A percentile compares a stretch with the other conserved stretches of the same genome.
These are phyloP conservation scores for Phoebastria nigripes DNA, from an alignment of 2,797 vertebrate species.

Conservation along the genomic window DNA sequence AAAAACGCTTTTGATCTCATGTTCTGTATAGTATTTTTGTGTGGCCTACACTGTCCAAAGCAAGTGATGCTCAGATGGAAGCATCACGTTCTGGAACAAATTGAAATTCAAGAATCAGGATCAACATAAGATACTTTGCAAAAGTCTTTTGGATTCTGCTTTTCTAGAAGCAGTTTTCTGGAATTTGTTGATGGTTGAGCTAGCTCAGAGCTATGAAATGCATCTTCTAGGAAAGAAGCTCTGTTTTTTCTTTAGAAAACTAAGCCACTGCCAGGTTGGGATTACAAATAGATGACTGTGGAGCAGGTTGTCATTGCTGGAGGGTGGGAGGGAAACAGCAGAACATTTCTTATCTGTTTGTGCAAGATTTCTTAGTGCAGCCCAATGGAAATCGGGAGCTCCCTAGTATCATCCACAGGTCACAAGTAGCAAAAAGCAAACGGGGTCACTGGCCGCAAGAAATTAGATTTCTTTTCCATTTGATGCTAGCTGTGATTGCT, in stretches of 20 bases:
- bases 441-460: not conserved
- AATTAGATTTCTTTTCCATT: not conserved
- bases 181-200: not conserved
- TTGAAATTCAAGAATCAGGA: not conserved
- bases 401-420: not conserved
- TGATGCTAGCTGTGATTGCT: not conserved
- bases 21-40: not conserved
- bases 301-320: slow-evolving; percentile 1
- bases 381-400: not conserved
- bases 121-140: not conserved
- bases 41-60: not conserved
- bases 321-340: not conserved
- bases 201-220: not conserved
- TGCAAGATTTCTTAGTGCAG: not conserved
- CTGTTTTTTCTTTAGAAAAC: slow-evolving; percentile 9
- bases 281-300: not conserved
- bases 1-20: slow-evolving; percentile 10
- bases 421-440: not conserved
- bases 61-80: slow-evolving; percentile 3
- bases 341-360: not conserved
- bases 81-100: not conserved
- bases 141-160: not conserved
- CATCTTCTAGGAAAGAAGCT: not conserved
- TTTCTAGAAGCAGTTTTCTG: not conserved
- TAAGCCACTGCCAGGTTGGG: not conserved